Evolutionary conservation across 2,797 vertebrate genomes (phyloP).

Genomic region (Champsocephalus esox): DNA sequence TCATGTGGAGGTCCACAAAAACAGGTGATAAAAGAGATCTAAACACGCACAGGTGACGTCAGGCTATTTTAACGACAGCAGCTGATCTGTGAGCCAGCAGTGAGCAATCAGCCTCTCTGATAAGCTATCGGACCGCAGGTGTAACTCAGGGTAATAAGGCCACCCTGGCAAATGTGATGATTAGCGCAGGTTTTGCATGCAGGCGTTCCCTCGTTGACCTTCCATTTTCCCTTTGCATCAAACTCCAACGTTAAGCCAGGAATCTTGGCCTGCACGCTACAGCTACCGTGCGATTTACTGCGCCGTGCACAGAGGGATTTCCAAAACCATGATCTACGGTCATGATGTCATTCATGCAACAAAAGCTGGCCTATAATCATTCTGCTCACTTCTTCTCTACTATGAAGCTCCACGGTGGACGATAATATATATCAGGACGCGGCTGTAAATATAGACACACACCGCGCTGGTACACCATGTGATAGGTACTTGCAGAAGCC

Average conservation of each 20-base stretch:
- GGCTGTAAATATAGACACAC: slow-evolving; percentile 57
- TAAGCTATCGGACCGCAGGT: slow-evolving; percentile 67
- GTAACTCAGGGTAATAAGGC: slow-evolving; percentile 63
- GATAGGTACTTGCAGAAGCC: slow-evolving; percentile 25
- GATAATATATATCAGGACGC: slow-evolving; percentile 52
- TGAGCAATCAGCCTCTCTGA: slow-evolving; percentile 59
- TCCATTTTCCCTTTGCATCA: slow-evolving; percentile 47
- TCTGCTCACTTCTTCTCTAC: slow-evolving; percentile 53
- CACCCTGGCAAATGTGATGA: slow-evolving; percentile 64
- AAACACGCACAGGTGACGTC: slow-evolving; percentile 32
- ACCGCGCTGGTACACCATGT: slow-evolving; percentile 30
- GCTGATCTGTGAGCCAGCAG: slow-evolving; percentile 52
- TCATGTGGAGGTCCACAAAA: neutral
- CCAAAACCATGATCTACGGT: slow-evolving; percentile 68
- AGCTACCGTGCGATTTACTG: slow-evolving; percentile 63
- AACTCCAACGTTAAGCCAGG: slow-evolving; percentile 51
- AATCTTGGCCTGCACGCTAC: slow-evolving; percentile 63
- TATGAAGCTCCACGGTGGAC: slow-evolving; percentile 48
- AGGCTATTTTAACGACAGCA: slow-evolving; percentile 26
- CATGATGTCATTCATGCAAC: slow-evolving; percentile 75
- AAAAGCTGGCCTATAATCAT: slow-evolving; percentile 72
- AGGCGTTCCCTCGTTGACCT: slow-evolving; percentile 45
- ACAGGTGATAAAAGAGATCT: slow-evolving; percentile 11
- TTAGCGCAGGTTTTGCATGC: slow-evolving; percentile 20
- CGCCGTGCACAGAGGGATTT: slow-evolving; percentile 44